Evolutionary conservation across 1,140 invertebrate genomes (phyloP), one percentile per base, ranked within the genome.

Genomic region (Ganaspis sp.): DNA sequence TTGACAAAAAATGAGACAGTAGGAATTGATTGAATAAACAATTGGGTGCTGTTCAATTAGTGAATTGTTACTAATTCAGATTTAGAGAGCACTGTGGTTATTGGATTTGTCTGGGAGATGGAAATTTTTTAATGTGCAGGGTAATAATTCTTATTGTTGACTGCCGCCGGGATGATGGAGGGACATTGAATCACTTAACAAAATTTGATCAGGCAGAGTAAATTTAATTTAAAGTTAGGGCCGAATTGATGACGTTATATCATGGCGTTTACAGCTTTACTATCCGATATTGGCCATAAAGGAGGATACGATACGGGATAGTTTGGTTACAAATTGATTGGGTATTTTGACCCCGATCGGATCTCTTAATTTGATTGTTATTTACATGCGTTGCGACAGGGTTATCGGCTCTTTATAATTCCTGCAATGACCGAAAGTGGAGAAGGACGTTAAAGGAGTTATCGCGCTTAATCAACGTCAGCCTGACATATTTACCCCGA

Each of bases 381-480:
- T 64, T 64, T 64, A 29, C 58, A 64, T 64, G 58, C 12, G 26
- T 12, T 6, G 15, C 23, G 12, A 64, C 29, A 15, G 26, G 58
- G 58, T 64, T 26, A 64, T 64, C 26, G 58, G 58, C 73, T 38
- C 42, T 29, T 74, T 74, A 29, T 70, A 23, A 45, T 53, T 37
- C 49, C 72, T 38, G 34, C n/a, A 64, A 73, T 38, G 72, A 58
- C 38, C 49, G 58, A 54, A 53, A 76, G 64, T 75, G 58, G 58
- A 75, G 75, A 77, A 45, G 74, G 76, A 42, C 82, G 78, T 82
- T 83, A 85, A 82, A 82, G 74, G 73, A 77, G 76, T 83, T 83
- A 85, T 82, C 81, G 81, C 72, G 77, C 80, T 79, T 76, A 72
- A 75, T 81, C 79, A 75, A 74, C 73, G 75, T 78, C 80, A 45